Conservation (phyloP, 2,113 vertebrate genomes). For the Bothrops jararaca region DNA sequence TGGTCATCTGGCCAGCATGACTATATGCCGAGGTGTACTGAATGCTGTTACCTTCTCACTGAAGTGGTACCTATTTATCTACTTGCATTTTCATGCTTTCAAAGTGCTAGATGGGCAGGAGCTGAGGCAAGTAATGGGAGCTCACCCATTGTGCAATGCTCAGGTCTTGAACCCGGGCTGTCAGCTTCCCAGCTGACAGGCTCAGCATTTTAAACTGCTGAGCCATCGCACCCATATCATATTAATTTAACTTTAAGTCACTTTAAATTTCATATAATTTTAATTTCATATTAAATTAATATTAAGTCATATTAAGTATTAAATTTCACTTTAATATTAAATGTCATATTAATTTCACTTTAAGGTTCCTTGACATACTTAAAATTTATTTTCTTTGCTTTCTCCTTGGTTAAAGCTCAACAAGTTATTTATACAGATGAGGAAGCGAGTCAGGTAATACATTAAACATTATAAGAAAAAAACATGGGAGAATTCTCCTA, state of each 20-base stretch:
- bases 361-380: background rate
- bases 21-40: background rate
- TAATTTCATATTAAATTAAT: background rate
- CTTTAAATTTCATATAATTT: background rate
- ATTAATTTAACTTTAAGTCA: background rate
- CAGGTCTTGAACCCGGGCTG: background rate
- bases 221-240: background rate
- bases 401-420: background rate
- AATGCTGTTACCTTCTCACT: background rate
- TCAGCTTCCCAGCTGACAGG: no score
- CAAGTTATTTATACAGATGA: background rate
- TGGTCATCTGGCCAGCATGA: background rate
- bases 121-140: background rate
- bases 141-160: background rate
- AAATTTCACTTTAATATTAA: background rate
- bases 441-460: slow-evolving; percentile 12
- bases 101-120: background rate
- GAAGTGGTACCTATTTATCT: background rate
- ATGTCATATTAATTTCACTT: background rate
- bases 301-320: background rate
- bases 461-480: background rate
- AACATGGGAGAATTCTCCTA: background rate
- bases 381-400: background rate
- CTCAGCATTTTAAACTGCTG: background rate
- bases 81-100: background rate